phyloP scores from a whole-genome alignment of 2,888 invertebrate genomes.

The Sesia apiformis region DNA sequence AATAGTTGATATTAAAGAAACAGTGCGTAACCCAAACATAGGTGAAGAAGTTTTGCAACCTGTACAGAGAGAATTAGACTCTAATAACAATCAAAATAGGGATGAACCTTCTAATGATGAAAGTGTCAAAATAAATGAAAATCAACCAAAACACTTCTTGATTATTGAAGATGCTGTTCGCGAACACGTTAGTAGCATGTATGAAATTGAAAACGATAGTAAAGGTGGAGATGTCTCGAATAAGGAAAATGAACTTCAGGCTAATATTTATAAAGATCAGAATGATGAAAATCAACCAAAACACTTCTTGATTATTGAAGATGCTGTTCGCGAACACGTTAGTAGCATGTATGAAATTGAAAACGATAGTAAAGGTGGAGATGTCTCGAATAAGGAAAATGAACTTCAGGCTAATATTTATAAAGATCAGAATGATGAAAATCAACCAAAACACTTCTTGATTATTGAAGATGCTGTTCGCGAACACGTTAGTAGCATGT shows the following conservation, averaged over 20 bases:
- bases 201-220: neutral
- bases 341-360: neutral
- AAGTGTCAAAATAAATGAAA: too few species aligned
- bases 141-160: neutral
- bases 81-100: neutral
- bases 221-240: neutral
- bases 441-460: neutral
- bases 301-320: neutral
- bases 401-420: neutral
- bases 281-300: neutral
- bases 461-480: neutral
- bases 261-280: neutral
- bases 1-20: neutral
- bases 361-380: neutral
- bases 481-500: neutral
- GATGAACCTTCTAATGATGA: neutral
- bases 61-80: neutral
- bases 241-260: neutral
- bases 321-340: neutral
- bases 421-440: neutral
- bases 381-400: neutral
- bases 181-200: neutral
- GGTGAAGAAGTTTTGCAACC: constrained; percentile 1
- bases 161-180: neutral
- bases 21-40: neutral